These are phyloP conservation scores for Mirounga angustirostris DNA, from an alignment of 2,113 vertebrate species.

Conservation along the genomic window DNA sequence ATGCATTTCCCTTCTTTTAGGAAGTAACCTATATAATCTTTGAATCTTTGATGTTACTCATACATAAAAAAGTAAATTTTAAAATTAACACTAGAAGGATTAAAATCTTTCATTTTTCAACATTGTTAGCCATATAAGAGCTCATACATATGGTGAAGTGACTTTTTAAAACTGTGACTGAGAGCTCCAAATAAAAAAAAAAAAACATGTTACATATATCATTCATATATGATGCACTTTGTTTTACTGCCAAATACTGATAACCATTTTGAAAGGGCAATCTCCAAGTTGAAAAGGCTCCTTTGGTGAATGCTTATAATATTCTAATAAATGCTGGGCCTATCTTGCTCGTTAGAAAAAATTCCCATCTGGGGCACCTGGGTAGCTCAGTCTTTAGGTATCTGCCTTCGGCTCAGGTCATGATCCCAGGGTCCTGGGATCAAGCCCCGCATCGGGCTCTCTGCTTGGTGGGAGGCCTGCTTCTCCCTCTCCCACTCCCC, in stretches of 20 bases:
- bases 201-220: neutral
- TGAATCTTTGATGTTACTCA: neutral
- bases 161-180: slow-evolving; percentile 25
- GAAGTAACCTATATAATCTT: neutral
- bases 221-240: neutral
- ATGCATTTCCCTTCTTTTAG: neutral
- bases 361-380: neutral
- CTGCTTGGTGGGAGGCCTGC: no score
- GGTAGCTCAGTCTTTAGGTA: no score
- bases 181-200: neutral
- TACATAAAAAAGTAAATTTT: neutral
- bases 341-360: neutral
- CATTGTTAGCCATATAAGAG: neutral
- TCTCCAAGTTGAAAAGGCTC: slow-evolving; percentile 29
- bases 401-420: no score
- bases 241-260: slow-evolving; percentile 1
- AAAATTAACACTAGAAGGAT: neutral
- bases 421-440: no score
- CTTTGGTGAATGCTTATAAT: neutral
- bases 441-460: no score
- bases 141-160: neutral
- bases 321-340: slow-evolving; percentile 36
- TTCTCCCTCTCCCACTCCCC: no score
- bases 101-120: neutral
- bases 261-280: slow-evolving; percentile 43